phyloP scores from a whole-genome alignment of 2,797 vertebrate genomes.

The Etheostoma nigrum region DNA sequence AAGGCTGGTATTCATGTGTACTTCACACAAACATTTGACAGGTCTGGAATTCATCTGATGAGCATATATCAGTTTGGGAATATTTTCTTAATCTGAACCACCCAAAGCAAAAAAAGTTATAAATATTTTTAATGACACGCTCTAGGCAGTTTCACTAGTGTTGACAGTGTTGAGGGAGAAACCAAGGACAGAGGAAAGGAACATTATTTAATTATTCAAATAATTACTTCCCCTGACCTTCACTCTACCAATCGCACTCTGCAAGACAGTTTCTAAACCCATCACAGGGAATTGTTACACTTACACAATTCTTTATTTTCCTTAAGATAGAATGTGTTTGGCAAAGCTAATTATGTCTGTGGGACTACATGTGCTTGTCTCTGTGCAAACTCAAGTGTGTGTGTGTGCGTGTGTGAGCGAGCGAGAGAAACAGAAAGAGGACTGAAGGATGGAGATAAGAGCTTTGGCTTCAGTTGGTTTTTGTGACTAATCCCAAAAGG shows the following conservation, averaged over 20 bases:
- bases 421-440: conserved; percentile 28
- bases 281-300: conserved; percentile 26
- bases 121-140: conserved; percentile 43
- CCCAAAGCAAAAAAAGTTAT: conserved; percentile 8
- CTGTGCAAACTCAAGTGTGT: conserved; percentile 37
- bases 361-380: conserved; percentile 21
- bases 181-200: conserved; percentile 36
- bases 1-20: conserved; percentile 17
- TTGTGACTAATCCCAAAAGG: conserved; percentile 75
- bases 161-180: conserved; percentile 25
- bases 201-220: conserved; percentile 54
- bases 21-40: conserved; percentile 34
- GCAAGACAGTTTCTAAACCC: conserved; percentile 20
- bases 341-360: conserved; percentile 55
- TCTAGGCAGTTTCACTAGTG: conserved; percentile 18
- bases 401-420: conserved; percentile 14
- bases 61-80: conserved; percentile 26
- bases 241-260: conserved; percentile 24
- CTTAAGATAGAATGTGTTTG: conserved; percentile 43
- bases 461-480: conserved; percentile 67
- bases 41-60: conserved; percentile 39
- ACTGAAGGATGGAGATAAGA: conserved; percentile 81
- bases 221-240: conserved; percentile 50
- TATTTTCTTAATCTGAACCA: conserved; percentile 33
- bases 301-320: conserved; percentile 45